Conservation (phyloP, 2,888 invertebrate genomes). For the Ophioninae sp. region DNA sequence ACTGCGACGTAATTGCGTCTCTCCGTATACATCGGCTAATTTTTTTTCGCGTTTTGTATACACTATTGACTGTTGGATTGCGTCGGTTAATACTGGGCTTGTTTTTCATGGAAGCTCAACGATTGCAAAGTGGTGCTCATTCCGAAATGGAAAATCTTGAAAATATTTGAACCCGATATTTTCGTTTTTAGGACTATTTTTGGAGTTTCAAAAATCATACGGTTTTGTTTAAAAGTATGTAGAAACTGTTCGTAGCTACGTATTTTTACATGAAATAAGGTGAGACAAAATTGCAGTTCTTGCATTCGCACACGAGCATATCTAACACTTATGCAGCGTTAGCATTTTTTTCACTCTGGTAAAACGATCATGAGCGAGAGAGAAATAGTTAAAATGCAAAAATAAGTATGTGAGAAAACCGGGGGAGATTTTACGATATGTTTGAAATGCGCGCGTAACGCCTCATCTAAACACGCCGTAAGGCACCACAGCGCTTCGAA, state of each 20-base stretch:
- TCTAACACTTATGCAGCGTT: no score
- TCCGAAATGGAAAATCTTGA: neutral
- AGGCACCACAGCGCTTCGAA: no score
- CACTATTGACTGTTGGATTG: neutral
- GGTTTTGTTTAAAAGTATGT: neutral
- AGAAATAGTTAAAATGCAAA: no score
- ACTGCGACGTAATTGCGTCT: conserved; percentile 33
- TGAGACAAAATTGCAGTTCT: no score
- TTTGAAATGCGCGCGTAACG: no score
- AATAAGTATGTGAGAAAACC: no score
- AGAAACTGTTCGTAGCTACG: neutral
- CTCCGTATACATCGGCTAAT: neutral
- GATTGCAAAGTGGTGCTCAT: conserved; percentile 3
- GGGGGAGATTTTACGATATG: no score
- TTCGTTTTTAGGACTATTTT: neutral
- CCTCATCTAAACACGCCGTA: no score
- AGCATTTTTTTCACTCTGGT: no score
- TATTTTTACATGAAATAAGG: neutral
- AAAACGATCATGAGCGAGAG: no score
- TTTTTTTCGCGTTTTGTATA: conserved; percentile 15
- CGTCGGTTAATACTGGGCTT: neutral
- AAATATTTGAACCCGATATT: neutral
- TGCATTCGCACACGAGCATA: no score
- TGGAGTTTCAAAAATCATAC: neutral
- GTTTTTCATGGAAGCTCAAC: neutral